Base-by-base conservation (phyloP, 1,140 invertebrate species). In the Pseudomyrmex sp. region DNA sequence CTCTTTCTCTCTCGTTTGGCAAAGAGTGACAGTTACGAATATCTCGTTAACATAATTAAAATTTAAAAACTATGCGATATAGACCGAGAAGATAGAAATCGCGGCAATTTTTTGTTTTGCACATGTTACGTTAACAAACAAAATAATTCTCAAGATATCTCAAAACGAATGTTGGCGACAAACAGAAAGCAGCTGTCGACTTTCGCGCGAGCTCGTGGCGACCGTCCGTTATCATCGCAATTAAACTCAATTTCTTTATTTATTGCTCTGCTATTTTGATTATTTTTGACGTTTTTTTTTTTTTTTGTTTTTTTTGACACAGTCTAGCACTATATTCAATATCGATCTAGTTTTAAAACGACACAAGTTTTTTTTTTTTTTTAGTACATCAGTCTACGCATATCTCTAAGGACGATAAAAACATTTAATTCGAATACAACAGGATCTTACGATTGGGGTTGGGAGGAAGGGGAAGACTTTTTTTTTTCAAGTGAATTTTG, bases 221-320 rank as follows among this genome's bases (percentile, higher is more conserved):
- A 79, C 35, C 15, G 46, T 46, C 3, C n/a, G 20, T 8, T 46
- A 9, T 68, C 13, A 56, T 54, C 5, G n/a, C 15, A 68, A 58
- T 58, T 15, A 46, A 35, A 44, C 9, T 77, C 12, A 66, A 58
- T 66, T 44, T 15, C 50, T 35, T 66, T 4, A 46, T 50, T 79
- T 79, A 79, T 79, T 79, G 20, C 15, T 69, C 44, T 46, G 20
- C 18, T 46, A 58, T 79, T 79, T 79, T 76, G 61, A 76, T 65
- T 79, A 79, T 79, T 59, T 26, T 9, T 66, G 15, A 76, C 26
- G 66, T 69, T 58, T 12, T 35, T 35, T 35, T 35, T 26, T 26
- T 3, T 35, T 7, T 35, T 35, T 35, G 4, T 35, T 7, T 4
- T 35, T 35, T 35, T 35, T 52, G 61, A 56, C 61, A 65, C 61